A percentile compares a stretch with the other conserved stretches of the same genome.
Evolutionary conservation across 2,797 vertebrate species (phyloP).

Genomic region (Chaunax sp.): DNA sequence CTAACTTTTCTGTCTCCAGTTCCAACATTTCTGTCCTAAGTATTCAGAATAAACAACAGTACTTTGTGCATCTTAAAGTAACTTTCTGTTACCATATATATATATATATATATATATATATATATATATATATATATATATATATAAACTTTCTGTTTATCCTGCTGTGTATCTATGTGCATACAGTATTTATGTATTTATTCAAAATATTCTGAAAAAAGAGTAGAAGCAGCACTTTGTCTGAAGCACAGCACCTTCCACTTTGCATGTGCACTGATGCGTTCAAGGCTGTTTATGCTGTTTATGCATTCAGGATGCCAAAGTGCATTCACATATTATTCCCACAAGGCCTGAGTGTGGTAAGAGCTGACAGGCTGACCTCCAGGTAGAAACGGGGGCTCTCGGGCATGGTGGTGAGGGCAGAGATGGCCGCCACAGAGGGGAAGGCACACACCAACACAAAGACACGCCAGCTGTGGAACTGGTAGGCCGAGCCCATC

Average conservation of each 20-base stretch:
- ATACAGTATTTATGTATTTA: conserved; percentile 29
- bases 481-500: conserved; percentile 98
- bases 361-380: conserved; percentile 78
- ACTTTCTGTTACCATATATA: no score
- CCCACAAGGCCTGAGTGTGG: conserved; percentile 11
- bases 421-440: conserved; percentile 93
- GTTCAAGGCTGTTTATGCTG: not conserved
- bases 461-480: conserved; percentile 99
- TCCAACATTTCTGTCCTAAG: no score
- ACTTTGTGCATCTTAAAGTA: no score
- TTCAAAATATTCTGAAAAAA: conserved; percentile 31
- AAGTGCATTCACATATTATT: conserved; percentile 17
- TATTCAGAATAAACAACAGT: not conserved
- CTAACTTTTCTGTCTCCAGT: not conserved
- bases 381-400: conserved; percentile 97
- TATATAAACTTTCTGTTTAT: not conserved
- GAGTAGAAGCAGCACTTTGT: conserved; percentile 21
- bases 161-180: not conserved
- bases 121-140: no score
- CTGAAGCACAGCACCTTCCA: not conserved
- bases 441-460: conserved; percentile 96
- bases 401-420: conserved; percentile 96
- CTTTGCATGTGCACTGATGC: not conserved
- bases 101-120: no score
- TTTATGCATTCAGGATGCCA: conserved; percentile 19